phyloP scores from a whole-genome alignment of 1,140 invertebrate species.

The Scaptomyza pallida region DNA sequence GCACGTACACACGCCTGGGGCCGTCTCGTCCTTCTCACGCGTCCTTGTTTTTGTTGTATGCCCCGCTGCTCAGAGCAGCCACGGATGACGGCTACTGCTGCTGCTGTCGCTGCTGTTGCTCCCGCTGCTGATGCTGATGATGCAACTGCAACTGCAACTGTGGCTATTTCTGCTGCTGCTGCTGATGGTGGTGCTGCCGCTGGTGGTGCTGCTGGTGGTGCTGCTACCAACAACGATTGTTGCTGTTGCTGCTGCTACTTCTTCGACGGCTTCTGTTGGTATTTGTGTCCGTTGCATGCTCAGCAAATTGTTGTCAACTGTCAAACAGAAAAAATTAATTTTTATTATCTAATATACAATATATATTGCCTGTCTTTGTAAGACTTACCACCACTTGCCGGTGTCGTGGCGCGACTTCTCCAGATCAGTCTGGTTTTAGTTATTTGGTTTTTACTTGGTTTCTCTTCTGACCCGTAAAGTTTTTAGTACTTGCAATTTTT shows the following conservation, averaged over 20 bases:
- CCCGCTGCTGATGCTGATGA: slow-evolving; percentile 12
- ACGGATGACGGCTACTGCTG: slow-evolving; percentile 23
- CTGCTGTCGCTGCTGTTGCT: slow-evolving; percentile 41
- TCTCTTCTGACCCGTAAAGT: slow-evolving; percentile 4
- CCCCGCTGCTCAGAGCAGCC: slow-evolving; percentile 49
- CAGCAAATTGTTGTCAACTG: slow-evolving; percentile 49
- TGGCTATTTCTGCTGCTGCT: slow-evolving; percentile 49
- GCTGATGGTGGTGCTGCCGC: slow-evolving; percentile 35
- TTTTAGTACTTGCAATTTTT: background rate
- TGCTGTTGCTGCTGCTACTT: slow-evolving; percentile 39
- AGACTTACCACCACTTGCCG: slow-evolving; percentile 49
- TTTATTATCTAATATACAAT: background rate
- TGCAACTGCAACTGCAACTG: slow-evolving; percentile 26
- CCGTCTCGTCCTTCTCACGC: slow-evolving; percentile 66
- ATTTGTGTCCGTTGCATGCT: slow-evolving; percentile 52
- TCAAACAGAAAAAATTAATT: background rate
- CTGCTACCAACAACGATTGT: slow-evolving; percentile 12
- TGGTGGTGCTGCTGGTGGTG: slow-evolving; percentile 45
- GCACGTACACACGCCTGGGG: slow-evolving; percentile 67
- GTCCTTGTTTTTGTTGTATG: slow-evolving; percentile 27
- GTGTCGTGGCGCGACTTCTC: slow-evolving; percentile 39
- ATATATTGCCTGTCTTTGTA: background rate
- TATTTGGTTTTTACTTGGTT: background rate
- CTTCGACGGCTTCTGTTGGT: slow-evolving; percentile 33
- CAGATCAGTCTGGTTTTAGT: slow-evolving; percentile 15